These are phyloP conservation scores for Lasioglossum pauxillum DNA, from an alignment of 2,888 invertebrate species.

Conservation along the genomic window DNA sequence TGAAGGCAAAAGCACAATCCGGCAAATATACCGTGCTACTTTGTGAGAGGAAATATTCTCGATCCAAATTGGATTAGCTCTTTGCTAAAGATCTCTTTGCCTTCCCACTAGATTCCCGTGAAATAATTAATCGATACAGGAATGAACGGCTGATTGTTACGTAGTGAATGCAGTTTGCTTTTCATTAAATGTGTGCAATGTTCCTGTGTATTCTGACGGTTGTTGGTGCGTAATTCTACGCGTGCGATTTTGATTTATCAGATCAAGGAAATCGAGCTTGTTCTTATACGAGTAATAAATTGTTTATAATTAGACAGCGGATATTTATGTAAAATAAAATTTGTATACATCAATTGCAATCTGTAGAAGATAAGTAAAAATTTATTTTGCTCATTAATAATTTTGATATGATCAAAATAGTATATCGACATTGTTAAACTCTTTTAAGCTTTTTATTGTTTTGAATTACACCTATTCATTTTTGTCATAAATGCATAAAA, in stretches of 20 bases:
- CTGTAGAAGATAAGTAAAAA: too few relatives aligned
- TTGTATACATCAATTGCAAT: too few relatives aligned
- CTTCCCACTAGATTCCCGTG: not conserved
- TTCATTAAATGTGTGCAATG: not conserved
- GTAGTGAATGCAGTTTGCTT: not conserved
- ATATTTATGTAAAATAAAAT: too few relatives aligned
- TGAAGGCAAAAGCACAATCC: not conserved
- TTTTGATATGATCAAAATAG: too few relatives aligned
- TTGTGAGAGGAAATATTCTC: not conserved
- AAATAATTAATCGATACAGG: not conserved
- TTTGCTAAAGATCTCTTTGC: not conserved
- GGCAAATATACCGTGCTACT: not conserved
- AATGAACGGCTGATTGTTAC: not conserved
- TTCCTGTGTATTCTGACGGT: not conserved
- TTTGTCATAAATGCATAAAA: too few relatives aligned
- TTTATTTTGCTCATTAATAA: too few relatives aligned
- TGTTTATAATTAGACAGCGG: too few relatives aligned
- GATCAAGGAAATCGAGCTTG: not conserved
- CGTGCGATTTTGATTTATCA: not conserved
- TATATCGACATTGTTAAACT: too few relatives aligned
- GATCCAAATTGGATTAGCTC: not conserved
- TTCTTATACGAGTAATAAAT: not conserved
- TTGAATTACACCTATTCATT: too few relatives aligned
- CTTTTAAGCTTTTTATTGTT: too few relatives aligned
- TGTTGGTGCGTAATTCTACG: not conserved